These are phyloP conservation scores for Python bivittatus DNA, from an alignment of 2,113 vertebrate species.

Conservation along the genomic window DNA sequence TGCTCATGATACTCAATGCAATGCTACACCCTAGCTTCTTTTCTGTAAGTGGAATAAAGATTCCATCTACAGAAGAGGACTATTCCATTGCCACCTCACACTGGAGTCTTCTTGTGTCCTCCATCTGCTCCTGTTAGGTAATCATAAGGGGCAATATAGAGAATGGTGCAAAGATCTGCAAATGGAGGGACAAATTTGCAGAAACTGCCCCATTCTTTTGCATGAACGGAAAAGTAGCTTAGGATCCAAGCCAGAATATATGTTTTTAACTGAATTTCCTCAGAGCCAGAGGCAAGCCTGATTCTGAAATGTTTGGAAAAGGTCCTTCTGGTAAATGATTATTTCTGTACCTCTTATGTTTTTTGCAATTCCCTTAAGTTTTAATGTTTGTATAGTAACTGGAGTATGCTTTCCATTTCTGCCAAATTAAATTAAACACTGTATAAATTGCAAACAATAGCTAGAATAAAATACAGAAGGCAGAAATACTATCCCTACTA, in stretches of 20 bases:
- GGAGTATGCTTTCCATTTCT: background rate
- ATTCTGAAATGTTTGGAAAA: background rate
- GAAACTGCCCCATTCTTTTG: background rate
- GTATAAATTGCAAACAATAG: background rate
- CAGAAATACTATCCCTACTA: background rate
- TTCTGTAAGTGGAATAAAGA: too few relatives aligned
- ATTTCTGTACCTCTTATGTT: background rate
- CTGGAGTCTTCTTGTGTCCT: too few relatives aligned
- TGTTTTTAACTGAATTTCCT: background rate
- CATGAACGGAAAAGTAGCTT: background rate
- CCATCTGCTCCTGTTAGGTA: background rate
- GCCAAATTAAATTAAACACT: background rate
- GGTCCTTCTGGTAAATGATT: background rate
- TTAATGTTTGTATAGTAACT: background rate
- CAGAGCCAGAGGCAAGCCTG: background rate
- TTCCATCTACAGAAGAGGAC: too few relatives aligned
- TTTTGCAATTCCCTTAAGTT: background rate
- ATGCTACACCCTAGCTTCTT: background rate
- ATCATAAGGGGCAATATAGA: background rate
- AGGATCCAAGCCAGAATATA: background rate
- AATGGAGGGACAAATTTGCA: background rate
- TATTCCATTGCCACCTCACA: background rate
- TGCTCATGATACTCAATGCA: background rate
- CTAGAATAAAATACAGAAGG: background rate
- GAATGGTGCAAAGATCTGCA: background rate